These are phyloP conservation scores for Thaleichthys pacificus DNA, from an alignment of 2,797 vertebrate species.

Conservation along the genomic window DNA sequence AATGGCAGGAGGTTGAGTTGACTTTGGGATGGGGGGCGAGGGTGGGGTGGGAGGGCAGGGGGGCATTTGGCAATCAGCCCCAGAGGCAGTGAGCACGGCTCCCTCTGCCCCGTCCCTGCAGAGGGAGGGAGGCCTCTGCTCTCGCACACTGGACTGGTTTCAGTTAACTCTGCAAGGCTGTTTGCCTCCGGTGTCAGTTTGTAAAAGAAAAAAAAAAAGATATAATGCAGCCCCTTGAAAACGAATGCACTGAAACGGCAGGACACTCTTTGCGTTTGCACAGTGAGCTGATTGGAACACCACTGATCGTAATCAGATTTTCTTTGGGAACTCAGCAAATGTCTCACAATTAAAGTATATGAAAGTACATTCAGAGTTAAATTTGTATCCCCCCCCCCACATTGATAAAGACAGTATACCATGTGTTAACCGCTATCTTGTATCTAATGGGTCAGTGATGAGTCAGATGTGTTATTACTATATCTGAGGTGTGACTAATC, in stretches of 20 bases:
- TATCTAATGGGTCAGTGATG: background rate
- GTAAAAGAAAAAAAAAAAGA: conserved; percentile 29
- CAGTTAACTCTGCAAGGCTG: conserved; percentile 46
- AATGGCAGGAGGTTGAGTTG: conserved; percentile 30
- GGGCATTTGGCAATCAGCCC: conserved; percentile 47
- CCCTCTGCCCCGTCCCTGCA: conserved; percentile 46
- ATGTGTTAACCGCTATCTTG: background rate
- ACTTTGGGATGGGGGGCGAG: conserved; percentile 24
- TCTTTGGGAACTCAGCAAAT: background rate
- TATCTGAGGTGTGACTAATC: background rate
- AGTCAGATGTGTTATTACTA: background rate
- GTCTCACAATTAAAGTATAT: background rate
- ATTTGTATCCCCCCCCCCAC: too few species aligned
- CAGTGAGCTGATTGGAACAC: background rate
- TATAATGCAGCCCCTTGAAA: conserved; percentile 22
- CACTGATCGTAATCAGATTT: background rate
- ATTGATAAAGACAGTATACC: background rate
- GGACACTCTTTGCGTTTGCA: background rate
- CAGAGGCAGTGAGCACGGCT: conserved; percentile 42
- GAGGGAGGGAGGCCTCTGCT: conserved; percentile 51
- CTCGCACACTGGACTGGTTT: conserved; percentile 53
- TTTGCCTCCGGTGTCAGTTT: conserved; percentile 49
- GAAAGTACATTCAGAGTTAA: background rate
- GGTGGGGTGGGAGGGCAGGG: conserved; percentile 7
- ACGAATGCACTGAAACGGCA: background rate